Base-by-base conservation (phyloP, 2,888 invertebrate genomes). In the Scrobipalpa atriplicella region DNA sequence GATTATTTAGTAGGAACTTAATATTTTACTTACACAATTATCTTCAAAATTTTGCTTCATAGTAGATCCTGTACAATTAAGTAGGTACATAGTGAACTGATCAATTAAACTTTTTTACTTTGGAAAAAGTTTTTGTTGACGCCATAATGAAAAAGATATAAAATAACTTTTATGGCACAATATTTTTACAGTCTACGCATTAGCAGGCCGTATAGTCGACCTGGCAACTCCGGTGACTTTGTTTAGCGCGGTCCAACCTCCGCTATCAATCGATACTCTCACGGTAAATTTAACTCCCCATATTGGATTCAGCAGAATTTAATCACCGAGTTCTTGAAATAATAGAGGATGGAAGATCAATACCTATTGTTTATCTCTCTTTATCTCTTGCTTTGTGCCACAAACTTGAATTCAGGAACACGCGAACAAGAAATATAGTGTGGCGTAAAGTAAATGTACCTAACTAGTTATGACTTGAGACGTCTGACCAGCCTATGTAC, bases 171-270 rank as follows among this genome's bases (percentile, higher is more conserved):
- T n/a, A n/a, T n/a, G n/a, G n/a, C n/a, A n/a, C n/a, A n/a, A n/a
- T n/a, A n/a, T n/a, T n/a, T n/a, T n/a, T n/a, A n/a, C n/a, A n/a
- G n/a, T n/a, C n/a, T n/a, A n/a, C n/a, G 29, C 2, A 29, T 29
- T 2, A 29, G 29, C 5, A 5, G 29, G 29, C 29, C 54, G 21
- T 9, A 29, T 11, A 56, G 18, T 0, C 58, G 8, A 38, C 6
- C 58, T 58, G 58, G 36, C 29, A 29, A 29, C 2, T 29, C 29
- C 29, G 29, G 29, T 29, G n/a, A 29, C 13, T 56, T 58, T 58
- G 58, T 54, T 54, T 54, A 54, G 54, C 54, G 54, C 19, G 18
- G 54, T 38, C 38, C 58, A 36, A 29, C 36, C 21, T 56, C 13
- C 56, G n/a, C n/a, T n/a, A n/a, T 36, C 16, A 16, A 56, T 56